Evolutionary conservation across 2,888 invertebrate genomes (phyloP), one percentile per base, ranked within the genome.

Genomic region (Microplitis manilae): DNA sequence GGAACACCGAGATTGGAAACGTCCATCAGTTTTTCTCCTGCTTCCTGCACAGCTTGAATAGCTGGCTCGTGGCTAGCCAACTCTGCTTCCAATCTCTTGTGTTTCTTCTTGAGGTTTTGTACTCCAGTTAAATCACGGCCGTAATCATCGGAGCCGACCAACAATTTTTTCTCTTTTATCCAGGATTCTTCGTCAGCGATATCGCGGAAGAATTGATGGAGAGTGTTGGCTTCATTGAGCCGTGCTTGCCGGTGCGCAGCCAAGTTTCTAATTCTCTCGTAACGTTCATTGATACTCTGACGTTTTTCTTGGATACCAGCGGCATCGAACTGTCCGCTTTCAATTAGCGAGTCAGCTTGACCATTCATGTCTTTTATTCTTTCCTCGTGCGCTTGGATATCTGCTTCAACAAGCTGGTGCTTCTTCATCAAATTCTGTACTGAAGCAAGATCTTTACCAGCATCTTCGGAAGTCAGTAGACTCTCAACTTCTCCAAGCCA

Each of bases 401-500:
- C 99, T 65, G 99, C 99, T 89, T 99, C 99, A 30, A 99, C 97
- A 78, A 99, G 92, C 91, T 98, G 98, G 90, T 99, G 99, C 87
- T 98, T 98, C 92, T 98, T 98, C 94, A 98, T 97, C 82, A 99
- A 93, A 91, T 99, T 99, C 92, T 99, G 99, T 39, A 99, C 99
- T 0, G 98, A 98, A 1, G 98, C 97, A 83, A 99, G 92, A 91
- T 99, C 99, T 90, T 98, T 99, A 81, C 99, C 99, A 68, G 97
- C 96, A 91, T 99, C 99, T 90, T 99, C 98, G 41, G 97, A 97
- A 2, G 97, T 97, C 84, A 99, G 90, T 80, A 99, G 92, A 89
- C 97, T 97, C 89, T 98, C 98, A 79, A 98, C 98, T 93, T 99
- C 99, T 85, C 99, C 99, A 76, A 99, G 94, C 99, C 99, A 99